Evolutionary conservation across 2,113 vertebrate species (phyloP).

Genomic region (Agelaius phoeniceus): DNA sequence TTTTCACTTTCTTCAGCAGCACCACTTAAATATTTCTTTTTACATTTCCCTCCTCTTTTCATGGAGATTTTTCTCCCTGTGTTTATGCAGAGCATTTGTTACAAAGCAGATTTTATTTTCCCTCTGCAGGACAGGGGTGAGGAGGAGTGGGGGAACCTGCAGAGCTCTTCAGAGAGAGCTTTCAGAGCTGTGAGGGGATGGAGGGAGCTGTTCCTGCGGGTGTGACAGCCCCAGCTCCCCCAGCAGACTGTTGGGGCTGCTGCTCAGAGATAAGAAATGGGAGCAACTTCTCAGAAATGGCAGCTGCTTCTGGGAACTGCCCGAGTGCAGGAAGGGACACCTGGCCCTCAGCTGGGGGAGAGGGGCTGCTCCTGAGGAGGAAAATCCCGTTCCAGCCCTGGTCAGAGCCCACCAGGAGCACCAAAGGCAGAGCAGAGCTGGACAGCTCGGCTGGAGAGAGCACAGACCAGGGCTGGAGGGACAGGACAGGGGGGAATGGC

Average conservation of each 20-base stretch:
- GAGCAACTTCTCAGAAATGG: neutral
- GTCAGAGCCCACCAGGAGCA: rapidly evolving
- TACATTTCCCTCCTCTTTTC: neutral
- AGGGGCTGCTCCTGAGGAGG: neutral
- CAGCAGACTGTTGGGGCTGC: neutral
- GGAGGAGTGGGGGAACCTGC: rapidly evolving
- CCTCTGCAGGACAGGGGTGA: rapidly evolving
- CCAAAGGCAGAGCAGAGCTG: neutral
- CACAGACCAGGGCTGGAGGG: rapidly evolving
- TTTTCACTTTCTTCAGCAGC: neutral
- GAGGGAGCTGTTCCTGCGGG: neutral
- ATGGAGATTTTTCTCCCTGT: rapidly evolving
- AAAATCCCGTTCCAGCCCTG: rapidly evolving
- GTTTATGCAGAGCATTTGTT: rapidly evolving
- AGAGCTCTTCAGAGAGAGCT: rapidly evolving
- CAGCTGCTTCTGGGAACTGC: neutral
- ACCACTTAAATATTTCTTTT: neutral
- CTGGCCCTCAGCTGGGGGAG: neutral
- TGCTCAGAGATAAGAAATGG: rapidly evolving
- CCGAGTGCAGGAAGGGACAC: rapidly evolving
- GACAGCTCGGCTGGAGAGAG: rapidly evolving
- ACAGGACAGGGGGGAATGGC: rapidly evolving
- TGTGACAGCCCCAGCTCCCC: rapidly evolving
- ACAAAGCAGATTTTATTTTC: neutral
- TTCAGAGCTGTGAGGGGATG: neutral